Base-by-base conservation (phyloP, 1,140 invertebrate genomes). In the Orchesella cincta region DNA sequence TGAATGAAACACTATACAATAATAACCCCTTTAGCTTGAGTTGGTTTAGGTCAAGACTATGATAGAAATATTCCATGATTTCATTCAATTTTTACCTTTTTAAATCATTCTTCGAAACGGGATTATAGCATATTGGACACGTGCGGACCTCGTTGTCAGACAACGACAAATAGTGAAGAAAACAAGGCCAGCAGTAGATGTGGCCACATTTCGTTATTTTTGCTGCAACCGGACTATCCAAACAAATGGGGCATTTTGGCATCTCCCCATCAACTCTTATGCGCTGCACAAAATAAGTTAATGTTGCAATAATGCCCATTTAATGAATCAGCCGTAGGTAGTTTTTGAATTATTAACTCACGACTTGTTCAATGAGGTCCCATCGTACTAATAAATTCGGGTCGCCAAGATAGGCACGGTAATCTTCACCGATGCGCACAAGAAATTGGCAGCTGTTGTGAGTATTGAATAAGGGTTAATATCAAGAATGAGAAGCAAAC, bases 151-250 rank as follows among this genome's bases (percentile, higher is more conserved):
- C 83, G 86, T 93, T 92, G 82, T 97, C 93, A 57, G 91, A 92
- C 1, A 96, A 86, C 23, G 93, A 89, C 76, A 97, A 87, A 86
- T 98, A 98, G 85, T 98, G 96, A 28, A 98, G 88, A 82, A 98
- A 91, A 84, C 97, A 99, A 0, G 94, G 89, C 94, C 94, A 98
- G 85, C 97, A 99, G 84, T 94, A 98, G 76, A 96, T 91, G 85
- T 98, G 97, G 29, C 96, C 96, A 87, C 97, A 99, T 36, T 91
- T 89, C 0, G 95, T 97, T 83, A 98, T 94, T 87, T 97, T 94
- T 1, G 92, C 95, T 80, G 94, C 93, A 74, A 91, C 86, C 31
- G 95, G 94, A 64, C 89, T 86, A 83, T 91, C 91, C 57, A 98
- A 87, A 87, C 96, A 98, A 83, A 98, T 98, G 0, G 96, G 96